Percentiles rank a stretch among this genome's conserved stretches.
Evolutionary conservation across 2,888 invertebrate species (phyloP).

Genomic region (Zeuzera pyrina): DNA sequence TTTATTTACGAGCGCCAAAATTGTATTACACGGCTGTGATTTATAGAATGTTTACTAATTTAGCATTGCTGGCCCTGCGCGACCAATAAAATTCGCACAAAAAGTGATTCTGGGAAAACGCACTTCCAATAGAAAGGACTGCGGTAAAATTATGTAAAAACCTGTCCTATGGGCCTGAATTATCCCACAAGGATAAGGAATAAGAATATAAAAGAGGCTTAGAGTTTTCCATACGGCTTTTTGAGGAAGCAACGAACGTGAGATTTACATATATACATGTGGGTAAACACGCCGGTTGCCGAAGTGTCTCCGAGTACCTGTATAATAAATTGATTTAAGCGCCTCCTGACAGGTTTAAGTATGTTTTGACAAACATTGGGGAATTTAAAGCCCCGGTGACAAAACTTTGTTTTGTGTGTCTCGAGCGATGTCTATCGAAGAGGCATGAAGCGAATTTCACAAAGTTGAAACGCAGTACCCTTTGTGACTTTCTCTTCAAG

Average conservation of each 20-base stretch:
- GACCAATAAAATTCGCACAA: conserved; percentile 39
- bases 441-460: conserved; percentile 35
- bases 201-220: conserved; percentile 69
- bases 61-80: conserved; percentile 32
- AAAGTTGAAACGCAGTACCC: conserved; percentile 31
- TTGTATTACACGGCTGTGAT: conserved; percentile 48
- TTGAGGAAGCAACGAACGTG: conserved; percentile 54
- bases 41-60: conserved; percentile 62
- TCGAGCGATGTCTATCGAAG: conserved; percentile 34
- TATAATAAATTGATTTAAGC: conserved; percentile 71
- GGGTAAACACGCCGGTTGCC: conserved; percentile 47
- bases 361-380: conserved; percentile 67
- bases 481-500: conserved; percentile 23
- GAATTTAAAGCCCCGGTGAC: conserved; percentile 56
- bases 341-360: conserved; percentile 64
- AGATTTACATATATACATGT: conserved; percentile 60
- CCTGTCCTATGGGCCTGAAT: conserved; percentile 66
- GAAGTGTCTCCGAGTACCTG: conserved; percentile 57
- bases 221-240: conserved; percentile 63
- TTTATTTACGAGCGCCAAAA: conserved; percentile 55
- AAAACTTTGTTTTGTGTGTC: conserved; percentile 52
- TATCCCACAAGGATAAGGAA: conserved; percentile 67
- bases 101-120: conserved; percentile 36
- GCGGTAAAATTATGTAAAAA: conserved; percentile 67
- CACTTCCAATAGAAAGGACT: conserved; percentile 48